Base-by-base conservation (phyloP, 1,140 invertebrate species). In the Campoletis sonorensis region DNA sequence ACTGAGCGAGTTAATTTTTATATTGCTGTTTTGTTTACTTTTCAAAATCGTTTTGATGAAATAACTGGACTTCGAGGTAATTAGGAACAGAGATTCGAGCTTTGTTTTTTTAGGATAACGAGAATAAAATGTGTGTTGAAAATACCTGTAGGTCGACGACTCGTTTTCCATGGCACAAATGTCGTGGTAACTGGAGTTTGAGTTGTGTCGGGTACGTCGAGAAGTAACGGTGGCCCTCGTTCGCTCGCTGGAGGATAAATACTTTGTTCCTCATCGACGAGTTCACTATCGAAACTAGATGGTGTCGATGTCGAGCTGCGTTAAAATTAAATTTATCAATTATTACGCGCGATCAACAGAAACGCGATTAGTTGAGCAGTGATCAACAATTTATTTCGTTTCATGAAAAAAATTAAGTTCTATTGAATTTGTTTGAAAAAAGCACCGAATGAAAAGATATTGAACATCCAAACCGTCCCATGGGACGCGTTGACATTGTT, bases 111-210 rank as follows among this genome's bases (percentile, higher is more conserved):
- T n/a, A n/a, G n/a, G n/a, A n/a, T n/a, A n/a, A n/a, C n/a, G n/a
- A n/a, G n/a, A n/a, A n/a, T n/a, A n/a, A n/a, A 71, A 37, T 13
- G 30, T 30, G 13, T 26, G n/a, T 61, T 21, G 23, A 78, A 83
- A 82, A 84, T 88, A 92, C 91, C 88, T 68, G 88, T 89, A 21
- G 89, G 90, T 84, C 87, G 88, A 64, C 89, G 89, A 86, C 87
- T 92, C 76, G 90, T 91, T 85, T 88, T 91, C 90, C 90, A 91
- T 67, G 91, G 86, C 49, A 85, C 81, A 37, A 90, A 87, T 26
- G 87, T 90, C 61, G 89, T 88, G 26, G 89, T 85, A 21, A 88
- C 84, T n/a, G 90, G 86, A n/a, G 84, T 73, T 71, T 87, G 85
- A 77, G 90, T 89, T 30, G 88, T 90, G 23, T 91, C 89, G 30